Conservation (phyloP, 2,113 vertebrate species). For the Scortum barcoo region DNA sequence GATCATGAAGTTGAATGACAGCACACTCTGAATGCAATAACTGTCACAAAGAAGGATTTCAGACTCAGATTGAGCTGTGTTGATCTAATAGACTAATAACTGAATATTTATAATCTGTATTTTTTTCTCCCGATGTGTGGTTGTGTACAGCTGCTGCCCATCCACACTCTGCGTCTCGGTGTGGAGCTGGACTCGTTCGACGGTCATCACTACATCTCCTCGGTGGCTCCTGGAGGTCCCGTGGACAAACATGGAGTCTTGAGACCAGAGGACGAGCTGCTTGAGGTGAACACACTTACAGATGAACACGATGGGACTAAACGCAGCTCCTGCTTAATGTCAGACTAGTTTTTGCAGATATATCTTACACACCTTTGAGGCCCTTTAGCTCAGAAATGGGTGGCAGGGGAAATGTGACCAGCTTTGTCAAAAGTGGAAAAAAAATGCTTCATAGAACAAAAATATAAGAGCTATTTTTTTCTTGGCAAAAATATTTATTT, state of each 20-base stretch:
- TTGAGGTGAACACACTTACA: constrained; percentile 87
- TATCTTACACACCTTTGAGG: not conserved
- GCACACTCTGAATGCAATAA: too few species aligned
- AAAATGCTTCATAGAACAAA: too few species aligned
- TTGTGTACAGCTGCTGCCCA: constrained; percentile 88
- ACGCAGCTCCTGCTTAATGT: not conserved
- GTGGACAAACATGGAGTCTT: constrained; percentile 87
- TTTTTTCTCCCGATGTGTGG: not conserved
- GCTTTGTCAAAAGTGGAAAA: too few species aligned
- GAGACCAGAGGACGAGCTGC: constrained; percentile 93
- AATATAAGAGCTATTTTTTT: too few species aligned
- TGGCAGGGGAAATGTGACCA: not conserved
- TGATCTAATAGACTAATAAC: not conserved
- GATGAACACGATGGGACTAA: not conserved
- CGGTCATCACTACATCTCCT: constrained; percentile 97
- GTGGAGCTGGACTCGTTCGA: constrained; percentile 96
- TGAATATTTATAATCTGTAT: not conserved
- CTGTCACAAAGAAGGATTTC: too few species aligned
- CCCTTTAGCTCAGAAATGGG: not conserved
- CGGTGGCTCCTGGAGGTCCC: constrained; percentile 90
- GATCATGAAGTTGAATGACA: not conserved
- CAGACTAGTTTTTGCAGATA: not conserved
- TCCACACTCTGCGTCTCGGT: constrained; percentile 94
- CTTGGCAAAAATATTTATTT: too few species aligned
- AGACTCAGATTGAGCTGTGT: too few species aligned